Evolutionary conservation across 1,140 invertebrate genomes (phyloP).

Genomic region (Lasioglossum albipes): DNA sequence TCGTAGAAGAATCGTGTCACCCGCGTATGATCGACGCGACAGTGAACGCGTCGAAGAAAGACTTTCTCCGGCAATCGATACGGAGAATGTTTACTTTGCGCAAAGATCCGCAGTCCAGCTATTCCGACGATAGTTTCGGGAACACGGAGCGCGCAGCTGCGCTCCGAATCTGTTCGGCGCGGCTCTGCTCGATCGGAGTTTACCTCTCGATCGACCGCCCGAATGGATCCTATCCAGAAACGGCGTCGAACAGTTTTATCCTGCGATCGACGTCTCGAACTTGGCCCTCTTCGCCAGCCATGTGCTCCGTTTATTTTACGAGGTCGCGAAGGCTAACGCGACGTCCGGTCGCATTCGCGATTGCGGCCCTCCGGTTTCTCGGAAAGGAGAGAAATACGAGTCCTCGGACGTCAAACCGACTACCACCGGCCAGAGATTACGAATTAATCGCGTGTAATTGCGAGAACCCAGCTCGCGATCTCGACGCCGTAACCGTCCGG

Average conservation of each 20-base stretch:
- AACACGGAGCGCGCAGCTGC: too few species aligned
- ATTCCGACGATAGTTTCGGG: too few species aligned
- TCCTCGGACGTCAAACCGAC: slow-evolving; percentile 34
- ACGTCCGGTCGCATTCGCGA: not conserved
- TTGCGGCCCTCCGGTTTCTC: slow-evolving; percentile 39
- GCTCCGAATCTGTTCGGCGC: too few species aligned
- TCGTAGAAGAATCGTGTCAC: too few species aligned
- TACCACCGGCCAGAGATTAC: not conserved
- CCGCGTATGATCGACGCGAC: too few species aligned
- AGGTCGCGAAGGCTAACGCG: slow-evolving; percentile 52
- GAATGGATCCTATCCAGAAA: not conserved
- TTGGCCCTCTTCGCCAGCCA: slow-evolving; percentile 62
- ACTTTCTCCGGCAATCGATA: too few species aligned
- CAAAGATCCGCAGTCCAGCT: too few species aligned
- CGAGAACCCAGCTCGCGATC: not conserved
- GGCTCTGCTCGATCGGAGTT: not conserved
- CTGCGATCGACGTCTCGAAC: slow-evolving; percentile 57
- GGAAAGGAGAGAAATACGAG: slow-evolving; percentile 63
- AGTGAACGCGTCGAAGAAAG: too few species aligned
- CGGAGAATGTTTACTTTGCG: too few species aligned
- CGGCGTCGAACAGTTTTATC: slow-evolving; percentile 30
- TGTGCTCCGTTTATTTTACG: slow-evolving; percentile 65
- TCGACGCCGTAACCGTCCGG: not conserved
- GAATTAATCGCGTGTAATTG: slow-evolving; percentile 31
- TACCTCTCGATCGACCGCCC: too few species aligned